Conservation (phyloP, 1,140 invertebrate genomes). For the Temnothorax curvispinosus region DNA sequence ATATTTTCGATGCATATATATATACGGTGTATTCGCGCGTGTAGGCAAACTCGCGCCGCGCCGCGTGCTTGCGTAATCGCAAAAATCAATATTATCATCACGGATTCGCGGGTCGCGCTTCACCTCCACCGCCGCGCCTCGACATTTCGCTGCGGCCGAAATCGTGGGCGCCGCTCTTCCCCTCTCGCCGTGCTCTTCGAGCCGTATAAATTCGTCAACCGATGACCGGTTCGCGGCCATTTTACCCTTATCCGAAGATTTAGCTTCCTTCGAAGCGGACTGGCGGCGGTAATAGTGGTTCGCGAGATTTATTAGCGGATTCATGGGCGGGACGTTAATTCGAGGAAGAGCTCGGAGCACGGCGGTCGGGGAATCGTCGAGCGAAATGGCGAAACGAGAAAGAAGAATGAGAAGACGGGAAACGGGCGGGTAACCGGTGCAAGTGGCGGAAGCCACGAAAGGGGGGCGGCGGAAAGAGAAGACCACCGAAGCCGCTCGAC, state of each 20-base stretch:
- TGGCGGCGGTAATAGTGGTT: constrained; percentile 64
- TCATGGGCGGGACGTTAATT: constrained; percentile 73
- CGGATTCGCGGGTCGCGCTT: constrained; percentile 27
- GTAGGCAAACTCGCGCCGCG: constrained; percentile 37
- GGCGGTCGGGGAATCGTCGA: constrained; percentile 26
- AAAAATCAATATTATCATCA: constrained; percentile 58
- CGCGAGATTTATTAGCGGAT: constrained; percentile 73
- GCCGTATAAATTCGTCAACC: constrained; percentile 69
- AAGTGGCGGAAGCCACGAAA: constrained; percentile 2
- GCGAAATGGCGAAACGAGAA: constrained; percentile 30
- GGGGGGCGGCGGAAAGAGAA: neutral
- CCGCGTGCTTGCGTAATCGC: constrained; percentile 47
- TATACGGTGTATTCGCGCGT: constrained; percentile 35
- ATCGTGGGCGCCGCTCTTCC: neutral
- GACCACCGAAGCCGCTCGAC: neutral
- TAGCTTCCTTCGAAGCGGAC: constrained; percentile 63
- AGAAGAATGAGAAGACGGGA: constrained; percentile 28
- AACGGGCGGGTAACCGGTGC: constrained; percentile 25
- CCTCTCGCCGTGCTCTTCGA: neutral
- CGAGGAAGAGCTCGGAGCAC: constrained; percentile 44
- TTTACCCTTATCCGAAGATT: constrained; percentile 71
- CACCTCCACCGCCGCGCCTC: neutral
- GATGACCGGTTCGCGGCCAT: constrained; percentile 56
- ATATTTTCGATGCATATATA: constrained; percentile 36
- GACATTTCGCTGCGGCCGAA: neutral